Evolutionary conservation across 2,888 invertebrate species (phyloP).

Genomic region (Catocala nupta): DNA sequence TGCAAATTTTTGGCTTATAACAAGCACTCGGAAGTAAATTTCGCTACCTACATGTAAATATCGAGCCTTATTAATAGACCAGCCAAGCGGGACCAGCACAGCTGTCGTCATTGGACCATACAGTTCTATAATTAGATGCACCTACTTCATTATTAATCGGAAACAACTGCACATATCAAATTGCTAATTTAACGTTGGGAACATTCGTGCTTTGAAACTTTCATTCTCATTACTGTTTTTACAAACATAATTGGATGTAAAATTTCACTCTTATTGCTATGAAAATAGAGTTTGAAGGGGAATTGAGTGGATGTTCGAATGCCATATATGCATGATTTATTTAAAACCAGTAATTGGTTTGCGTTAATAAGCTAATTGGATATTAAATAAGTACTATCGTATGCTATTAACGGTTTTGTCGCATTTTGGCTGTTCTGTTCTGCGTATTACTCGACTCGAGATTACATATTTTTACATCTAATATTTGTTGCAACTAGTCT

Average conservation of each 20-base stretch:
- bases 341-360: slow-evolving; percentile 48
- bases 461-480: too few species aligned
- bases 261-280: slow-evolving; percentile 10
- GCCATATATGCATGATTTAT: slow-evolving; percentile 23
- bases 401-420: too few species aligned
- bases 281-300: slow-evolving; percentile 30
- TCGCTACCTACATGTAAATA: too few species aligned
- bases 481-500: too few species aligned
- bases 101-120: neutral
- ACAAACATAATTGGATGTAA: slow-evolving; percentile 15
- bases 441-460: too few species aligned
- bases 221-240: slow-evolving; percentile 63
- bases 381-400: slow-evolving; percentile 31
- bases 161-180: slow-evolving; percentile 58
- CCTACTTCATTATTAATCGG: slow-evolving; percentile 50
- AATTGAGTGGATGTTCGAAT: slow-evolving; percentile 4
- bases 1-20: too few species aligned
- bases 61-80: neutral
- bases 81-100: neutral
- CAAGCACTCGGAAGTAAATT: too few species aligned
- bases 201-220: slow-evolving; percentile 70
- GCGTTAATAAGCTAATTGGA: slow-evolving; percentile 64
- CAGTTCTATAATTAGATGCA: slow-evolving; percentile 30
- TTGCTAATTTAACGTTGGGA: slow-evolving; percentile 65
- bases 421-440: too few species aligned